Conservation (phyloP, 2,888 invertebrate genomes). For the Seira ritae region DNA sequence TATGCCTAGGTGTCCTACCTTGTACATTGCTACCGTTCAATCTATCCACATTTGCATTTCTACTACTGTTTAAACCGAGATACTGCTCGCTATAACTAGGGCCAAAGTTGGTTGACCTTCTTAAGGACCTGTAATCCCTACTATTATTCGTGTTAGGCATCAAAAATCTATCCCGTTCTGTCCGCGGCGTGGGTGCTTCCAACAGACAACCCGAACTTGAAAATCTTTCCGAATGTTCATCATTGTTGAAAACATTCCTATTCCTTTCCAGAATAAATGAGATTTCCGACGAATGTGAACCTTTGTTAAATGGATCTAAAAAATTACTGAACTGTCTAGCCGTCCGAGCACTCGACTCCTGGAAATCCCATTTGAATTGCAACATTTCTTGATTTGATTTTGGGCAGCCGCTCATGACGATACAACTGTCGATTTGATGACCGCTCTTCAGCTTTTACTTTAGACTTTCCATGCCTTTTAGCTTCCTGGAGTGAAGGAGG, state of each 20-base stretch:
- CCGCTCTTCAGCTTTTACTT: background rate
- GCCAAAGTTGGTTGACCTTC: slow-evolving; percentile 29
- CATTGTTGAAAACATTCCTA: background rate
- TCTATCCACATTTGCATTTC: background rate
- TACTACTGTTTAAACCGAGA: slow-evolving; percentile 5
- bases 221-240: background rate
- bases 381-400: slow-evolving; percentile 55
- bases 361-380: slow-evolving; percentile 67
- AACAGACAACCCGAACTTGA: background rate
- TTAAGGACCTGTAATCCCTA: background rate
- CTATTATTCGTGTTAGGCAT: background rate
- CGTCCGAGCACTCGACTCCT: slow-evolving; percentile 39
- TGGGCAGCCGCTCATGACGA: slow-evolving; percentile 26
- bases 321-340: slow-evolving; percentile 1
- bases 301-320: background rate
- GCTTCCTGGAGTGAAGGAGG: background rate
- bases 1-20: background rate
- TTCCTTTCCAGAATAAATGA: slow-evolving; percentile 23
- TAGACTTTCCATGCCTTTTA: background rate
- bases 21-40: background rate
- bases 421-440: slow-evolving; percentile 7
- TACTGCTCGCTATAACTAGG: slow-evolving; percentile 44
- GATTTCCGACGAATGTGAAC: slow-evolving; percentile 22
- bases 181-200: slow-evolving; percentile 16
- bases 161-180: slow-evolving; percentile 29